Evolutionary conservation across 2,888 invertebrate genomes (phyloP).

Genomic region (Parnassius glacialis): DNA sequence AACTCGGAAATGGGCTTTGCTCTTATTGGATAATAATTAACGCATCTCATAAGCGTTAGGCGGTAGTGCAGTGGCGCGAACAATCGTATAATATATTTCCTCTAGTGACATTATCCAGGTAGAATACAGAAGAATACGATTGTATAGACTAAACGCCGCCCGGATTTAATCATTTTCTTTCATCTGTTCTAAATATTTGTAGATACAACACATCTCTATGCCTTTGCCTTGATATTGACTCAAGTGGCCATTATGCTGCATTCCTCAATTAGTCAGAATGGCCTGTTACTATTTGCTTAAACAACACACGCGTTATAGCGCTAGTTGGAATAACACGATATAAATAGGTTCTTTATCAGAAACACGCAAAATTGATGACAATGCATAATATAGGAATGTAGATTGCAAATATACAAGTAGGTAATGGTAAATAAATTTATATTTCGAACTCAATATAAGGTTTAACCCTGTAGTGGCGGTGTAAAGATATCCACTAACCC

Average conservation of each 20-base stretch:
- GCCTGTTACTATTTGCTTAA: constrained; percentile 37
- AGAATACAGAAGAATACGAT: too few species aligned
- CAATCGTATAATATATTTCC: too few species aligned
- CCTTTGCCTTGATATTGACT: constrained; percentile 42
- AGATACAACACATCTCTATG: constrained; percentile 17
- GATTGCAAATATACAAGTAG: constrained; percentile 15
- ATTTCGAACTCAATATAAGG: background rate
- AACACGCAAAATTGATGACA: constrained; percentile 14
- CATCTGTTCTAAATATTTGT: background rate
- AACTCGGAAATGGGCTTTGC: too few species aligned
- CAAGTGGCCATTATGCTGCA: constrained; percentile 61
- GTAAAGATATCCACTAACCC: too few species aligned
- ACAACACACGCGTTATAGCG: constrained; percentile 20
- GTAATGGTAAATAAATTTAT: constrained; percentile 3
- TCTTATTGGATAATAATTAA: too few species aligned
- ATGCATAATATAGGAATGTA: constrained; percentile 1
- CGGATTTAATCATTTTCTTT: too few species aligned
- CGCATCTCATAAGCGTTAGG: too few species aligned
- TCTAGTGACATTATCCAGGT: too few species aligned
- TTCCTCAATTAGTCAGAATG: constrained; percentile 62
- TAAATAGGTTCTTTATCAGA: constrained; percentile 27
- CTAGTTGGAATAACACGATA: constrained; percentile 16
- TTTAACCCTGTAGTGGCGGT: too few species aligned
- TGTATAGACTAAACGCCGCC: too few species aligned
- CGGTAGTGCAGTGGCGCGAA: too few species aligned